Base-by-base conservation (phyloP, 2,888 invertebrate species). In the Ennomos fuscantarius region DNA sequence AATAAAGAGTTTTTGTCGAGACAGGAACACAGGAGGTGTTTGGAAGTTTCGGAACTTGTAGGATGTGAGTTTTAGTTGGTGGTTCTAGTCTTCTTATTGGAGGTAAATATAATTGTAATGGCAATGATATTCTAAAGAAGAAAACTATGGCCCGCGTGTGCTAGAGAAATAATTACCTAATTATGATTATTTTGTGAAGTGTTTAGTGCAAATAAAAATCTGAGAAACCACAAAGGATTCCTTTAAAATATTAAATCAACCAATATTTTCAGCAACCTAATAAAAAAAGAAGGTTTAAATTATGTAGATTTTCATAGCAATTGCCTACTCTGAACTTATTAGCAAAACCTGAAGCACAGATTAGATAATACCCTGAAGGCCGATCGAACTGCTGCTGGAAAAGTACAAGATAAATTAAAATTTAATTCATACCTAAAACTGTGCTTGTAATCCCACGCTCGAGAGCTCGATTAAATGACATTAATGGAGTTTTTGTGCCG, bases 381-480 rank as follows among this genome's bases (percentile, higher is more conserved):
- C 87, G 78, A 61, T 60, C 59, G 62, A 69, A 70, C 39, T 63
- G 66, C 39, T 63, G 66, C 75, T 84, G 85, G 84, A 87, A 89
- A 89, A 83, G 83, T 86, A 87, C 82, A 74, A 73, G 73, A 74
- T 76, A 78, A 79, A 83, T 87, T 85, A 83, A 84, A 82, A 68
- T 75, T 81, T 82, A 84, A 83, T 86, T 86, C 80, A 79, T 84
- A 87, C 82, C 83, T 86, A 83, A 87, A 86, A 78, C 74, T 79
- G 69, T 71, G 73, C 69, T 77, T 73, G 79, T 83, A 87, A 88
- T 88, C 86, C 87, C 84, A 87, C 87, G 87, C 82, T 86, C 82
- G 79, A 87, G 72, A 83, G 82, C 78, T 72, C 78, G 75, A 82
- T 85, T 81, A 84, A 86, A 88, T 82, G 78, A 80, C 79, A 79